Evolutionary conservation across 2,888 invertebrate species (phyloP), one percentile per base, ranked within the genome.

Genomic region (Andrena haemorrhoa): DNA sequence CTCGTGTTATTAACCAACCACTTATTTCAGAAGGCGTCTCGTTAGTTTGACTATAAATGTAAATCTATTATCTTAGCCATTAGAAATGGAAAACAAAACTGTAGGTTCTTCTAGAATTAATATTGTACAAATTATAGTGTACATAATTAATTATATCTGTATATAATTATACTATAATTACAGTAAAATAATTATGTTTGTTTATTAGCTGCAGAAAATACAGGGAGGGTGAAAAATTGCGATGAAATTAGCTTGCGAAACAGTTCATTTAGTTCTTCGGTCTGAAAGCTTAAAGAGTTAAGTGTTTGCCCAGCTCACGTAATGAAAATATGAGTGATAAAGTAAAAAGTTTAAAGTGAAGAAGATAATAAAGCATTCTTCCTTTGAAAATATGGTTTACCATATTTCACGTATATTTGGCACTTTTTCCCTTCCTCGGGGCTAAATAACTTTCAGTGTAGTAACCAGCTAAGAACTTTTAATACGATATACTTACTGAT

Each of bases 391-490:
- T 53, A 26, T 53, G 53, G 23, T 23, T 53, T 53, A 53, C 53
- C 53, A 53, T 53, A 26, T 53, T 53, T 53, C 53, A 53, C 53
- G 53, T 23, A 53, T 53, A 23, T 53, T 53, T 53, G 53, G 23
- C 10, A 53, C 53, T 20, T 23, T 23, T 7, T 53, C 23, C 12
- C 23, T 23, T 10, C 23, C 10, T 1, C 53, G 23, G 12, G 3
- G 10, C 20, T 53, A 53, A 53, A 23, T 53, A 53, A 53, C 53
- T 53, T 53, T 20, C 26, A n/a, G 53, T 23, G 53, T 8, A 8
- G 53, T 10, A 3, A 53, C 10, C 20, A 53, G 53, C 8, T 53
- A 26, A 53, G 41, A 20, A 53, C 53, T 23, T 20, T 53, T 53
- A 53, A 10, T 10, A 53, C 20, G 8, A 3, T 8, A 53, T 6